Base-by-base conservation (phyloP, 2,797 vertebrate species). In the Chelon labrosus region DNA sequence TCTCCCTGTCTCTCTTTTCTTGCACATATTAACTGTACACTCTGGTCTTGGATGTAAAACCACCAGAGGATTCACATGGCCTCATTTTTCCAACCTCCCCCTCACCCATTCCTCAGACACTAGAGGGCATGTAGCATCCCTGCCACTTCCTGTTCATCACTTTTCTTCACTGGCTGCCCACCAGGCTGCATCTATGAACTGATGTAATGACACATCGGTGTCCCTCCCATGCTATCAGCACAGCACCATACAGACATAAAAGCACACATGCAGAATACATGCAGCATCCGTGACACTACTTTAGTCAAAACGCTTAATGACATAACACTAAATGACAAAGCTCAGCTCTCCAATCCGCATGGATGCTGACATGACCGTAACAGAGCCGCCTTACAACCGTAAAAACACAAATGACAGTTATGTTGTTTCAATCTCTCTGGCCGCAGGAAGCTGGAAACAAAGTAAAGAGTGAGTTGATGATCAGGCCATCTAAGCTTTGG, bases 81-180 rank as follows among this genome's bases (percentile, higher is more conserved):
- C 76, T 78, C 20, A 4, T 69, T 17, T 82, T 80, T 78, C 65
- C 52, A 25, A 72, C 61, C 46, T 62, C 72, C 6, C 20, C 22
- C 13, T 39, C 31, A 39, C 58, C 64, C 84, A 46, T 53, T 77
- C 73, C 72, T 84, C 53, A 77, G 73, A 84, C 53, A 71, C 78
- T 80, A 70, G 70, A 83, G 82, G 83, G 66, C 80, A 86, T 56
- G 25, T 83, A 79, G 76, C 71, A 77, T 79, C 79, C 84, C 89
- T 91, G 87, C 77, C 85, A 90, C 90, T 92, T 94, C 80, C 92
- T 91, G 83, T 92, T 90, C 84, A 82, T 93, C 91, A 91, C 54
- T 64, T 80, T 76, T 85, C 68, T 72, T 59, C 83, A 66, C 71
- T 86, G 80, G 71, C 88, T 79, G 66, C 87, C 73, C 85, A 80